Conservation (phyloP, 2,797 vertebrate species). For the Brotula barbata region DNA sequence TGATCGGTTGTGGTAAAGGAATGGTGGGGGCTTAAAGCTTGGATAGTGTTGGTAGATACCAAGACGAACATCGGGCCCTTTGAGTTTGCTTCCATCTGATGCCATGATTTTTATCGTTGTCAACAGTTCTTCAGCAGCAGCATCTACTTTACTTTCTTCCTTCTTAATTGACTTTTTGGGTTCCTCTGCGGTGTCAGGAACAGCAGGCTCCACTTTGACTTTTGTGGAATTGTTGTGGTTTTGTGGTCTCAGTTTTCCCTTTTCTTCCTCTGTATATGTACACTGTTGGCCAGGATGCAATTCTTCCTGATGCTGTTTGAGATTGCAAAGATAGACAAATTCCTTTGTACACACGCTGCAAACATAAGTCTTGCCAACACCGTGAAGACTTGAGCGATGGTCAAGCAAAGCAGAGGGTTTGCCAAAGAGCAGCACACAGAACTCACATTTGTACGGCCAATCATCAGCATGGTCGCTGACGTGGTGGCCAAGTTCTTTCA, state of each 20-base stretch:
- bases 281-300: conserved; percentile 91
- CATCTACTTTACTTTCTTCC: conserved; percentile 75
- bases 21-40: conserved; percentile 96
- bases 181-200: conserved; percentile 36
- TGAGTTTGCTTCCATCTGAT: conserved; percentile 85
- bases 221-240: conserved; percentile 89
- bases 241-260: conserved; percentile 92
- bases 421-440: conserved; percentile 94
- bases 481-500: conserved; percentile 94
- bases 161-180: conserved; percentile 62
- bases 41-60: conserved; percentile 98
- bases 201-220: conserved; percentile 30
- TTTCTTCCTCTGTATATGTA: conserved; percentile 90
- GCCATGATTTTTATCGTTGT: conserved; percentile 96
- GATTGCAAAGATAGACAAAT: conserved; percentile 97
- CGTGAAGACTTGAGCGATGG: conserved; percentile 92
- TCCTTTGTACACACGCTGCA: conserved; percentile 94
- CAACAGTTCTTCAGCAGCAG: conserved; percentile 88
- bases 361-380: conserved; percentile 93
- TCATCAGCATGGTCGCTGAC: conserved; percentile 89
- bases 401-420: conserved; percentile 86
- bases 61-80: conserved; percentile 92
- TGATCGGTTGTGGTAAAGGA: conserved; percentile 96
- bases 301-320: conserved; percentile 96
- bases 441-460: conserved; percentile 99